These are phyloP conservation scores for Alca torda DNA, from an alignment of 2,797 vertebrate genomes.

Conservation along the genomic window DNA sequence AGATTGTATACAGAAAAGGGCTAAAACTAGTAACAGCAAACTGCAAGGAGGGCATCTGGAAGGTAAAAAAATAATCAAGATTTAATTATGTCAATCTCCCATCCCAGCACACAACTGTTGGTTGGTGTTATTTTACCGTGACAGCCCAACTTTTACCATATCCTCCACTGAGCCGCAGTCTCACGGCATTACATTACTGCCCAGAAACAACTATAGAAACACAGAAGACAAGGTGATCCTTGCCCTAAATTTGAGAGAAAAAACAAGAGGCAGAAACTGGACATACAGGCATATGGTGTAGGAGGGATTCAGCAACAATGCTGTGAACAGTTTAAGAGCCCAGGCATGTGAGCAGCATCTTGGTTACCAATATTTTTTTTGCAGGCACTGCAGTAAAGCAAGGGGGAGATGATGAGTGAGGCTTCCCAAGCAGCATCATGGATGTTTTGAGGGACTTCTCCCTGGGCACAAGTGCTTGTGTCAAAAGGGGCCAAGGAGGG, in stretches of 20 bases:
- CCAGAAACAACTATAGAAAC: background rate
- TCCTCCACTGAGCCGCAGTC: background rate
- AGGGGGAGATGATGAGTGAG: background rate
- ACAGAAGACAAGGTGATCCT: background rate
- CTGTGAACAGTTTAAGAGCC: background rate
- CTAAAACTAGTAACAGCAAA: background rate
- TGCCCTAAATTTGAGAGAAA: background rate
- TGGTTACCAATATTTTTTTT: background rate
- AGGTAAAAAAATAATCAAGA: background rate
- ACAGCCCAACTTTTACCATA: background rate
- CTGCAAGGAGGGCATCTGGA: background rate
- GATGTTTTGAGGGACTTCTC: background rate
- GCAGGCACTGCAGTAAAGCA: background rate
- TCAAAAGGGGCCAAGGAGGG: background rate
- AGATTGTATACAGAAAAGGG: background rate
- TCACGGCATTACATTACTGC: background rate
- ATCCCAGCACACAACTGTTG: background rate
- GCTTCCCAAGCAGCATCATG: background rate
- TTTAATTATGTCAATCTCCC: background rate
- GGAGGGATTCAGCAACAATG: background rate
- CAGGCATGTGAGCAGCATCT: background rate
- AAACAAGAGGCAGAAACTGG: background rate
- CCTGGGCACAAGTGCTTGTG: background rate
- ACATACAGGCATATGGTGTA: background rate
- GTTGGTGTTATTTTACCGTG: background rate